Evolutionary conservation across 2,113 vertebrate genomes (phyloP), one percentile per base, ranked within the genome.

Genomic region (Nipponia nippon): DNA sequence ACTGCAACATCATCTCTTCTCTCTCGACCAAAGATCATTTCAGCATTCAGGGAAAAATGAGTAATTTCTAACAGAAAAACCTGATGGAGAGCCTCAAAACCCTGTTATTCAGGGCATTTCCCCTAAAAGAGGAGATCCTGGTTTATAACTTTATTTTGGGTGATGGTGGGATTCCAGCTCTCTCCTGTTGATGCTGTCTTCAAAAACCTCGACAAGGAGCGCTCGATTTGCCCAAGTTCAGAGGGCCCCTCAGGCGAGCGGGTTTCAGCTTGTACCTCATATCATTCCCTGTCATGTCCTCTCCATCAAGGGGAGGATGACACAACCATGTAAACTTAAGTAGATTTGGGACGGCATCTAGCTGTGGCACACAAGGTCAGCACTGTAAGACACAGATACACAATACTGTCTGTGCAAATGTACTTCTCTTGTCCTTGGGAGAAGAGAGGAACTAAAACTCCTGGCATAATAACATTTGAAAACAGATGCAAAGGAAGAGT

Each of bases 351-450:
- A 18, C 7, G 36, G 78, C 42, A 62, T 4, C 44, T n/a, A 62
- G 20, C 5, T 56, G 72, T 15, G 58, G 77, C 65, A 63, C 84
- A 72, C 15, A 3, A 58, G 69, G n/a, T 72, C 46, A 47, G 61
- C 1, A 0, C 55, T 34, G 62, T 4, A 40, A 53, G 47, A 40
- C 11, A 71, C 2, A 5, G 75, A 53, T 8, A 78, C 16, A 32
- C 16, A 32, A 2, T 4, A 7, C 0, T 13, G n/a, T 23, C 67
- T 15, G 4, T 7, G 42, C 50, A 42, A 6, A 73, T 32, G 8
- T 27, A 65, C 70, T 63, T 27, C 56, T 67, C 59, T 42, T 63
- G 12, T 49, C 26, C 40, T 11, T 46, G 18, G 61, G 52, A 71
- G 20, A 27, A 58, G 46, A 91, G 18, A 73, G 29, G 10, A 46